Conservation (phyloP, 2,797 vertebrate genomes). For the Enteromius trimaculatus region DNA sequence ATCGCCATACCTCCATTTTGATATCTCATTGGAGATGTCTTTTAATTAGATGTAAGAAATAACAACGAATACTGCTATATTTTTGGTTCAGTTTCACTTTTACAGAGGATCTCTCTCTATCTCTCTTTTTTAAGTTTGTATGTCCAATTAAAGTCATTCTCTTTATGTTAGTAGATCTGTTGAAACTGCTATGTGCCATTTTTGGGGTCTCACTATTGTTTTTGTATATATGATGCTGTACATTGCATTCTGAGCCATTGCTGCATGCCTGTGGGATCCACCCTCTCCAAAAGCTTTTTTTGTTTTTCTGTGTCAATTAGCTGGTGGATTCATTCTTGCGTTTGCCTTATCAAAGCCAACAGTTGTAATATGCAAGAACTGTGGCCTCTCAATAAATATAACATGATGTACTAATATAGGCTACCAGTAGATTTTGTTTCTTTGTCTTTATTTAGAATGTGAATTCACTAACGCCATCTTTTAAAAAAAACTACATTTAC, state of each 20-base stretch:
- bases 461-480: not conserved
- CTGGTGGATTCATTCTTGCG: constrained; percentile 98
- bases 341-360: constrained; percentile 99
- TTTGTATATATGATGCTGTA: constrained; percentile 97
- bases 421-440: constrained; percentile 60
- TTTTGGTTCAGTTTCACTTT: constrained; percentile 84
- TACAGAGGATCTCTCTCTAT: constrained; percentile 71
- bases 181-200: constrained; percentile 93
- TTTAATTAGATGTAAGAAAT: constrained; percentile 80
- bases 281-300: constrained; percentile 85
- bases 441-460: constrained; percentile 50
- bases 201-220: constrained; percentile 91
- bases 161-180: constrained; percentile 86
- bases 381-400: constrained; percentile 99
- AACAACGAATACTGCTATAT: constrained; percentile 71
- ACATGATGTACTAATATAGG: constrained; percentile 86
- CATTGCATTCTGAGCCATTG: constrained; percentile 97
- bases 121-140: constrained; percentile 60
- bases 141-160: constrained; percentile 83
- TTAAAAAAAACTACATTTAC: not conserved
- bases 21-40: constrained; percentile 76
- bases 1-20: constrained; percentile 85
- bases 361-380: constrained; percentile 99
- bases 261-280: constrained; percentile 89
- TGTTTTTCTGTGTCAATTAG: constrained; percentile 93